These are phyloP conservation scores for Phymanthus crucifer DNA, from an alignment of 92 coral and sea anemone species.

Conservation along the genomic window DNA sequence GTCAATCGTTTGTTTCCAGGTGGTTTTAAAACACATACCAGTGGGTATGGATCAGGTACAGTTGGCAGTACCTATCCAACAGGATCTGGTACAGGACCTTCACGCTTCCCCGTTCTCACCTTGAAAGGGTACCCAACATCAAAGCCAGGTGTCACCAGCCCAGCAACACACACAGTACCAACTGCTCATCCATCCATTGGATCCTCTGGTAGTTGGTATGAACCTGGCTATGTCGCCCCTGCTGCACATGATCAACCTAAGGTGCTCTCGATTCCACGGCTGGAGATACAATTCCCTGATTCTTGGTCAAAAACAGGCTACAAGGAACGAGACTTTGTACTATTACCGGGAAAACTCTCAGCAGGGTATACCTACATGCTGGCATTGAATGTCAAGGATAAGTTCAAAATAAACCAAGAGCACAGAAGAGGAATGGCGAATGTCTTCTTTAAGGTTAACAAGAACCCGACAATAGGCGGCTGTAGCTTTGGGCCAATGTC, in stretches of 20 bases:
- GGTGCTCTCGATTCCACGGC: neutral
- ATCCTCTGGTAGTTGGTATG: neutral
- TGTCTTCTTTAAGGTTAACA: constrained; percentile 49
- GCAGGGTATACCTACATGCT: constrained; percentile 40
- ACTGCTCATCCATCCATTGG: neutral
- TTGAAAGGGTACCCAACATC: constrained; percentile 12
- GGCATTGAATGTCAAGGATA: constrained; percentile 25
- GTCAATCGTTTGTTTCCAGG: neutral
- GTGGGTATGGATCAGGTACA: constrained; percentile 16
- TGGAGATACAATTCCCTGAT: neutral
- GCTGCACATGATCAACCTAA: neutral
- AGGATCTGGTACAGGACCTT: constrained; percentile 16
- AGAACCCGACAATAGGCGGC: constrained; percentile 32
- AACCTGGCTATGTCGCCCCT: constrained; percentile 19
- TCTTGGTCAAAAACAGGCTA: constrained; percentile 51
- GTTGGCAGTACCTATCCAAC: neutral
- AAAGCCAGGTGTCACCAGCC: neutral
- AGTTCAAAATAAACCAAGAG: neutral
- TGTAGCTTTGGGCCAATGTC: constrained; percentile 44
- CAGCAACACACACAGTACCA: neutral
- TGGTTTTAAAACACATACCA: neutral
- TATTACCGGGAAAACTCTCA: constrained; percentile 21
- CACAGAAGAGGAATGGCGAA: constrained; percentile 45
- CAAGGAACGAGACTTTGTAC: constrained; percentile 33
- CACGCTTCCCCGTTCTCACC: neutral